Evolutionary conservation across 2,888 invertebrate species (phyloP).

Genomic region (Caradrina clavipalpis): DNA sequence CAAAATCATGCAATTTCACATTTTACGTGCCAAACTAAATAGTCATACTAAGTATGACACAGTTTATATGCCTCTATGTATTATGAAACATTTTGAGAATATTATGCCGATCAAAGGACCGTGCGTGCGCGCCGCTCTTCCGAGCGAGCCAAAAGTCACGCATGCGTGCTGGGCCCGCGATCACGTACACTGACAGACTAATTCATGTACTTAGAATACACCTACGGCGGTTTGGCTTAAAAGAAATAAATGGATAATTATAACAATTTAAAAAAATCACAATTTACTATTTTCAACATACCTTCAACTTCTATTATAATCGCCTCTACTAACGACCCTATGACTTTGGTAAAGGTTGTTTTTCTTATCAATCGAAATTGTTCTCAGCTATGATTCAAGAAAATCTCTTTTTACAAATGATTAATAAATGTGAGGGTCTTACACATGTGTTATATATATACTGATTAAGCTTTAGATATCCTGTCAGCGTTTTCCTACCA

Average conservation of each 20-base stretch:
- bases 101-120: conserved; percentile 40
- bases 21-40: background rate
- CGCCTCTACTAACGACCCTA: background rate
- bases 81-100: conserved; percentile 48
- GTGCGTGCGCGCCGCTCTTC: conserved; percentile 46
- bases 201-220: conserved; percentile 28
- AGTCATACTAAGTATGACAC: conserved; percentile 28
- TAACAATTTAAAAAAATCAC: background rate
- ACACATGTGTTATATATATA: too few relatives aligned
- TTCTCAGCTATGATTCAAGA: too few relatives aligned
- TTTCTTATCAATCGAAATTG: background rate
- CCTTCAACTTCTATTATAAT: background rate
- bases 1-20: conserved; percentile 3
- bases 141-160: conserved; percentile 63
- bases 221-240: conserved; percentile 26
- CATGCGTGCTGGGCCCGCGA: conserved; percentile 37
- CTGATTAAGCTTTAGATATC: too few relatives aligned
- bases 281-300: conserved; percentile 1
- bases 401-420: too few relatives aligned
- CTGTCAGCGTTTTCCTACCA: background rate
- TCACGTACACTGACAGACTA: conserved; percentile 45
- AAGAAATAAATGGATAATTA: conserved; percentile 15
- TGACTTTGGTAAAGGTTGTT: background rate
- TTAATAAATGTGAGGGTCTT: too few relatives aligned
- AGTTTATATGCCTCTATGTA: conserved; percentile 5